Evolutionary conservation across 2,888 invertebrate species (phyloP), one percentile per base, ranked within the genome.

Genomic region (Conus canariensis): DNA sequence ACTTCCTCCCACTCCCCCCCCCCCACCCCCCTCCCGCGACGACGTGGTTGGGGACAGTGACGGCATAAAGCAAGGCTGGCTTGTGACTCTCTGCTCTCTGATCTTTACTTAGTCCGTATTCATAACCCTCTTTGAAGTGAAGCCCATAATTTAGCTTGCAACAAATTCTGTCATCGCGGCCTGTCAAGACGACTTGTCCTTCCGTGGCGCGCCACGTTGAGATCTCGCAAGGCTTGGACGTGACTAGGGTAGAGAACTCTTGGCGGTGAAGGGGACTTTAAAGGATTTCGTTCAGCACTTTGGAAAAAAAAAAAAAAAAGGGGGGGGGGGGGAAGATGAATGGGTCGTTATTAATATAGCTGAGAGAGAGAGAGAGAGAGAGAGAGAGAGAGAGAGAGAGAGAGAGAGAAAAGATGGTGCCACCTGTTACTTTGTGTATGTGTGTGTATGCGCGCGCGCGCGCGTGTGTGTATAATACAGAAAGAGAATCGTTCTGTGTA

Each of bases 81-180:
- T 58, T 80, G 25, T 87, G 67, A 59, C 70, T 77, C 58, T n/a
- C n/a, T 45, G 45, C 45, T 74, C 45, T 88, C 58, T 88, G 88
- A 88, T 88, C 88, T 80, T 80, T 67, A 45, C 88, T 88, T 88
- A 88, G 88, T n/a, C 88, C 59, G 74, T 88, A 77, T 88, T 88
- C 88, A 88, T 88, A 77, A 10, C 74, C 70, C 58, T 58, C 88
- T 88, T 88, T 88, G 88, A 88, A n/a, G 88, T 77, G 14, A 14
- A 16, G 70, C 22, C 88, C 56, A 88, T 88, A 88, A 77, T 56
- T 88, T 77, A 80, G 67, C 60, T 58, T 8, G 10, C 77, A 88
- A 88, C 88, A 88, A 88, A 88, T 88, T 88, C 88, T 88, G 88
- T 88, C 88, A 88, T 56, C 77, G 16, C 10, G 2, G 12, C 14